Conservation (phyloP, 1,140 invertebrate genomes). For the silkworm (Bombyx mori) region ASM3026992v2 NC_085124.1:1674001-1674500, state of each 20-base stretch:
- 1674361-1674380: slow-evolving; percentile 96
- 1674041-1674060: too few species aligned
- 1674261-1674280: slow-evolving; percentile 96
- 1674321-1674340: background rate
- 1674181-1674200: slow-evolving; percentile 95
- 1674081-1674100: slow-evolving; percentile 96
- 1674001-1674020: slow-evolving; percentile 94
- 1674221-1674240: too few species aligned
- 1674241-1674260: too few species aligned
- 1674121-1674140: slow-evolving; percentile 85
- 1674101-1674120: slow-evolving; percentile 92
- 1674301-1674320: slow-evolving; percentile 88
- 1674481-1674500: slow-evolving; percentile 91
- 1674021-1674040: too few species aligned
- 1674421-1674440: too few species aligned
- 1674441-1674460: slow-evolving; percentile 94
- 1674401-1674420: too few species aligned
- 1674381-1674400: slow-evolving; percentile 26
- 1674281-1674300: slow-evolving; percentile 92
- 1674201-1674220: slow-evolving; percentile 23
- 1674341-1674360: slow-evolving; percentile 72
- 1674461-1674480: slow-evolving; percentile 91
- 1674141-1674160: background rate
- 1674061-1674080: too few species aligned
- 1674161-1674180: slow-evolving; percentile 75